Conservation (phyloP, 2,888 invertebrate genomes). For the Serripes groenlandicus region DNA sequence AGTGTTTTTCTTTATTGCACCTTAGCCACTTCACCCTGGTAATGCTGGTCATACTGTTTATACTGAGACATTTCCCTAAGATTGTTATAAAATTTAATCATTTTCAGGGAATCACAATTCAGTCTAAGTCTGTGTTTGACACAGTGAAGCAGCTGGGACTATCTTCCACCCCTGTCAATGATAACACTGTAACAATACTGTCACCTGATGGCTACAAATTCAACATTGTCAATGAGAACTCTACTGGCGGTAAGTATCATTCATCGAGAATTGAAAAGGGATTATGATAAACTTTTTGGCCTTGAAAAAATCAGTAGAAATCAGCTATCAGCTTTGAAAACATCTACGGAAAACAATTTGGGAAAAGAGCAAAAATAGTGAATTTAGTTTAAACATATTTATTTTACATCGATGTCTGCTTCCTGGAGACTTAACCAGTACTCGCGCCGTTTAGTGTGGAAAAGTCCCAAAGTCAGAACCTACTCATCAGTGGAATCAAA, state of each 20-base stretch:
- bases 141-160: neutral
- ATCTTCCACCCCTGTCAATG: constrained; percentile 54
- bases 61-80: neutral
- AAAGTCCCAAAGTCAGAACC: neutral
- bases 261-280: too few relatives aligned
- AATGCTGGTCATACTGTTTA: neutral
- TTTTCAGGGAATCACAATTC: constrained; percentile 91
- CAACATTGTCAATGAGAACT: constrained; percentile 90
- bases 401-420: too few relatives aligned
- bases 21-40: neutral
- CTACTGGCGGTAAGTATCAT: constrained; percentile 71
- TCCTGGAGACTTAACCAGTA: too few relatives aligned
- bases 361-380: too few relatives aligned
- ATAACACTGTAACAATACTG: constrained; percentile 90
- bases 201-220: constrained; percentile 98
- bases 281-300: too few relatives aligned
- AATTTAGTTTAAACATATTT: too few relatives aligned
- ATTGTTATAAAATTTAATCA: neutral
- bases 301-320: too few relatives aligned
- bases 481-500: neutral
- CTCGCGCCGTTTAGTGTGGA: neutral
- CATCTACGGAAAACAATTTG: too few relatives aligned
- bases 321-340: too few relatives aligned
- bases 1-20: neutral
- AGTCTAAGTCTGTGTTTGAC: constrained; percentile 87